Percentiles rank a stretch among this genome's conserved stretches.
Conservation (phyloP, 2,797 vertebrate species). For the Darevskia mixta region DNA sequence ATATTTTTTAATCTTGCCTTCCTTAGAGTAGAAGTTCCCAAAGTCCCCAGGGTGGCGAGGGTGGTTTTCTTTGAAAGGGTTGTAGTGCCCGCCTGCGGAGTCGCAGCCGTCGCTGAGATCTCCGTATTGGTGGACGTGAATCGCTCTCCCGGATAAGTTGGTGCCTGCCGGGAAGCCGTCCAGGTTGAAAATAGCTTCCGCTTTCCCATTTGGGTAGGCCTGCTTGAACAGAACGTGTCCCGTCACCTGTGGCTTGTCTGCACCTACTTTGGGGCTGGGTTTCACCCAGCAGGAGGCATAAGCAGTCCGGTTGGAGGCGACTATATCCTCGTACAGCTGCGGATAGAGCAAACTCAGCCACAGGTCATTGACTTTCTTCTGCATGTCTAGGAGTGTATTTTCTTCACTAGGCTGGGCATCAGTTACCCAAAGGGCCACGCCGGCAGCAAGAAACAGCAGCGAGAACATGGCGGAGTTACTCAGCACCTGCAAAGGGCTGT, state of each 20-base stretch:
- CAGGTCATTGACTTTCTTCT: conserved; percentile 81
- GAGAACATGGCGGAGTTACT: conserved; percentile 65
- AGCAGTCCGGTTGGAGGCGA: conserved; percentile 6
- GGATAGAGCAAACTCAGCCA: conserved; percentile 76
- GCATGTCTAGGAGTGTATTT: conserved; percentile 64
- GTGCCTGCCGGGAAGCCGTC: conserved; percentile 80
- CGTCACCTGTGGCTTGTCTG: conserved; percentile 80
- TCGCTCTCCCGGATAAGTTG: conserved; percentile 77
- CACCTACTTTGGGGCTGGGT: conserved; percentile 81
- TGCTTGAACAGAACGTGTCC: conserved; percentile 89
- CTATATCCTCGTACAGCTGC: rapidly evolving
- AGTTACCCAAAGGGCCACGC: conserved; percentile 42
- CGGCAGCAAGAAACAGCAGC: conserved; percentile 57
- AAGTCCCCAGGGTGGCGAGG: conserved; percentile 93
- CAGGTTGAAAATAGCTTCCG: conserved; percentile 83
- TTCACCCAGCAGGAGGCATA: conserved; percentile 79
- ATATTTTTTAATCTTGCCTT: conserved; percentile 80
- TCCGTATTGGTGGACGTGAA: conserved; percentile 93
- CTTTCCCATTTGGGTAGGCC: conserved; percentile 71
- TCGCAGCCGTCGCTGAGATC: conserved; percentile 88
- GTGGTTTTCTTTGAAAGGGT: conserved; percentile 84
- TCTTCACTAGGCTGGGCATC: neutral
- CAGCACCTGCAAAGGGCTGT: conserved; percentile 56
- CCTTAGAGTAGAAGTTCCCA: conserved; percentile 88
- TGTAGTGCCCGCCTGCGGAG: conserved; percentile 89